A percentile compares a stretch with the other conserved stretches of the same genome.
Conservation (phyloP, 2,797 vertebrate genomes). For the Sparus aurata region DNA sequence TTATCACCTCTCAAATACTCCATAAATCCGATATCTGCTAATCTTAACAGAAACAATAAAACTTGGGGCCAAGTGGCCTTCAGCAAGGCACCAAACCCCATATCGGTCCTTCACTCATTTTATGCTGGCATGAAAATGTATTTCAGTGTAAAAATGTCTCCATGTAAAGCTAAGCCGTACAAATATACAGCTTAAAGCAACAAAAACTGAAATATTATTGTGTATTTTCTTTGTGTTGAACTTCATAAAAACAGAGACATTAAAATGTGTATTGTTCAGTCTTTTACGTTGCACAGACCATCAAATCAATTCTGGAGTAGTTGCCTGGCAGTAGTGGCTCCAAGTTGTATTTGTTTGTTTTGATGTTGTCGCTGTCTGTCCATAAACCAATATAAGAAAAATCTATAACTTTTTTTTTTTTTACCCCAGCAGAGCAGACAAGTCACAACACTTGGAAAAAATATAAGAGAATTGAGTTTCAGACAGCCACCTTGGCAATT, state of each 20-base stretch:
- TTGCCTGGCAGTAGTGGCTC: constrained; percentile 41
- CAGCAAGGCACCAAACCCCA: not conserved
- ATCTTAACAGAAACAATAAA: not conserved
- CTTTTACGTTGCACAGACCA: constrained; percentile 43
- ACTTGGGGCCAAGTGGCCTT: not conserved
- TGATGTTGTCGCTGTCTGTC: constrained; percentile 60
- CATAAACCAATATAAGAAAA: constrained; percentile 61
- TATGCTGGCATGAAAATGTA: not conserved
- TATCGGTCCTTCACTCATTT: not conserved
- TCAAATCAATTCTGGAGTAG: constrained; percentile 57
- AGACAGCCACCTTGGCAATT: constrained; percentile 45
- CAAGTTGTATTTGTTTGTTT: constrained; percentile 63
- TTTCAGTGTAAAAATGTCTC: not conserved
- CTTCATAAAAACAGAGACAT: constrained; percentile 35
- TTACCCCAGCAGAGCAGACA: constrained; percentile 20
- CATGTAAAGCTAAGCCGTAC: not conserved
- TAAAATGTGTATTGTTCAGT: constrained; percentile 33
- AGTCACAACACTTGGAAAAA: constrained; percentile 44
- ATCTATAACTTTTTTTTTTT: constrained; percentile 46
- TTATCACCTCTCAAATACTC: not conserved
- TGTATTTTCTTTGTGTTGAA: constrained; percentile 21
- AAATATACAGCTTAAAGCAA: constrained; percentile 1
- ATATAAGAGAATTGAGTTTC: constrained; percentile 44
- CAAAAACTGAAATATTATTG: not conserved
- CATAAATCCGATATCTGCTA: not conserved